A percentile compares a stretch with the other conserved stretches of the same genome.
These are phyloP conservation scores for Pomacea maculata DNA, from an alignment of 1,140 invertebrate species.

Conservation along the genomic window DNA sequence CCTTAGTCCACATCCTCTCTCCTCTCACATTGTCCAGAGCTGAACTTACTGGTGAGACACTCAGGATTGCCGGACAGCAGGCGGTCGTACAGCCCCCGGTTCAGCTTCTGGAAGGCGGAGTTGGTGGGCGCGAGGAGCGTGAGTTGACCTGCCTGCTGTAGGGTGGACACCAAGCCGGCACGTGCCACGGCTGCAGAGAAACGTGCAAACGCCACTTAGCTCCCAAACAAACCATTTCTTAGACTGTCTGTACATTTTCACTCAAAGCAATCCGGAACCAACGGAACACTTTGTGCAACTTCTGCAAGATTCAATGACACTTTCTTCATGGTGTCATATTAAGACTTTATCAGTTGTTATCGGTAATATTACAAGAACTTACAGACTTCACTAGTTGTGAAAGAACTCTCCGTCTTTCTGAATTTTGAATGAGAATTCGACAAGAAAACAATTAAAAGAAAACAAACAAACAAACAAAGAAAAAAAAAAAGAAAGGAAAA, in stretches of 20 bases:
- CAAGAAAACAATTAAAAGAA: too few species aligned
- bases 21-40: not conserved
- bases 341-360: not conserved
- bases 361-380: not conserved
- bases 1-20: not conserved
- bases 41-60: conserved; percentile 49
- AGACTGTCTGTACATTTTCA: too few species aligned
- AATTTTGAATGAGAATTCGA: too few species aligned
- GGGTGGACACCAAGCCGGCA: conserved; percentile 58
- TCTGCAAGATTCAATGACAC: too few species aligned
- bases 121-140: conserved; percentile 70
- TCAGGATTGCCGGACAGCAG: conserved; percentile 55
- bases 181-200: conserved; percentile 58
- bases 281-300: too few species aligned
- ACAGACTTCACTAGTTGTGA: not conserved
- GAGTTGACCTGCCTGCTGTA: conserved; percentile 65
- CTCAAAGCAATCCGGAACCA: too few species aligned
- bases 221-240: too few species aligned
- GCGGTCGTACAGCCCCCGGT: conserved; percentile 48
- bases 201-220: not conserved
- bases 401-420: not conserved
- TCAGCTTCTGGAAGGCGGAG: conserved; percentile 61
- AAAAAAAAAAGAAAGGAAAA: not conserved
- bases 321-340: not conserved
- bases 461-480: too few species aligned